phyloP scores from a whole-genome alignment of 2,113 vertebrate species.

The Capra hircus region DNA sequence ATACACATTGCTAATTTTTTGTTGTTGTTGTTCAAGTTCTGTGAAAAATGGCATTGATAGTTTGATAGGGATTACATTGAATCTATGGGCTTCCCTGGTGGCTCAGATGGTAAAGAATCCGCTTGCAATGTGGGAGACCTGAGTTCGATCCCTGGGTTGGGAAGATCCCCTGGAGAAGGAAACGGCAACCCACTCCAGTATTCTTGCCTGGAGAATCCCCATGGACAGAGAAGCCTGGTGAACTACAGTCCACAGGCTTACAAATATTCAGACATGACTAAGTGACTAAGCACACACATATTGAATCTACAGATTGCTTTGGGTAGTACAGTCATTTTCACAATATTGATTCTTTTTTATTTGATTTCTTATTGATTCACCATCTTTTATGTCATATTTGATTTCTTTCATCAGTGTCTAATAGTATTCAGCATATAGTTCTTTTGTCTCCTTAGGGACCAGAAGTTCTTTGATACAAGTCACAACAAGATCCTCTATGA shows the following conservation, averaged over 20 bases:
- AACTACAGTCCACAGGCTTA: neutral
- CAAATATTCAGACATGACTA: neutral
- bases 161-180: neutral
- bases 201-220: neutral
- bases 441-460: neutral
- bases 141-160: neutral
- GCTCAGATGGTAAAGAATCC: neutral
- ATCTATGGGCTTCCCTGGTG: neutral
- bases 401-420: neutral
- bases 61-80: neutral
- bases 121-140: neutral
- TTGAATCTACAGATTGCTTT: neutral
- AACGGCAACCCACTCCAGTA: neutral
- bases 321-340: neutral
- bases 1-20: neutral
- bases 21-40: neutral
- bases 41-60: neutral
- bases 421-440: neutral
- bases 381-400: neutral
- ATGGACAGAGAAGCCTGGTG: neutral
- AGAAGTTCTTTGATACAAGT: neutral
- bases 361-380: neutral
- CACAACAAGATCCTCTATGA: neutral
- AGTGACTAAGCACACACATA: neutral
- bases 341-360: neutral